Conservation (phyloP, 2,797 vertebrate species). For the Melanotaenia pygmaea region DNA sequence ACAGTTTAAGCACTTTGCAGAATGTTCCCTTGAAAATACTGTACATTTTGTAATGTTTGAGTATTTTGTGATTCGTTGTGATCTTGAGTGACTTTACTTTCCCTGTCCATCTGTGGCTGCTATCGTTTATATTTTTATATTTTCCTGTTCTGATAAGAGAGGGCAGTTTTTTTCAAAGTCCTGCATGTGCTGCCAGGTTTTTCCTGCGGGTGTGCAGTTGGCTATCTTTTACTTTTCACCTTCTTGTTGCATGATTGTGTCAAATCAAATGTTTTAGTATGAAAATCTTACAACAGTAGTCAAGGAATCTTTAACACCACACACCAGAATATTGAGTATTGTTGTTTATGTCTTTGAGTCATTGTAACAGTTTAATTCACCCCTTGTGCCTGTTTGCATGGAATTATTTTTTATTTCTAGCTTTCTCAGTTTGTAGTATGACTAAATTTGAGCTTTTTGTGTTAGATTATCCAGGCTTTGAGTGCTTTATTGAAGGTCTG, state of each 20-base stretch:
- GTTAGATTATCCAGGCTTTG: slow-evolving; percentile 50
- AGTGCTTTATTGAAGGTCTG: slow-evolving; percentile 48
- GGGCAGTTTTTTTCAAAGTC: slow-evolving; percentile 53
- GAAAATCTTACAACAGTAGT: slow-evolving; percentile 42
- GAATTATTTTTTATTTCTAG: slow-evolving; percentile 39
- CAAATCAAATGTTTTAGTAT: slow-evolving; percentile 60
- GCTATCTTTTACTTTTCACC: slow-evolving; percentile 40
- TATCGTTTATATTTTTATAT: slow-evolving; percentile 41
- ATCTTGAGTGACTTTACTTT: slow-evolving; percentile 67
- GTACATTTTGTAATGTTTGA: slow-evolving; percentile 69
- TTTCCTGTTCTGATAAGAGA: slow-evolving; percentile 45
- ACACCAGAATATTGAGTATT: slow-evolving; percentile 60
- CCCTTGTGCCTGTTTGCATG: slow-evolving; percentile 77
- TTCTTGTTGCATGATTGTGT: slow-evolving; percentile 65
- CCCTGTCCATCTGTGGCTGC: slow-evolving; percentile 67
- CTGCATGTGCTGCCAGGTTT: slow-evolving; percentile 57
- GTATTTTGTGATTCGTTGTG: slow-evolving; percentile 72
- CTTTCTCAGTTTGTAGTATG: slow-evolving; percentile 47
- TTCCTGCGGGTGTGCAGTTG: slow-evolving; percentile 29
- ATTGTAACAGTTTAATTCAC: slow-evolving; percentile 60
- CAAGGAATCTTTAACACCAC: slow-evolving; percentile 43
- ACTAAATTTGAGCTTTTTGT: slow-evolving; percentile 31
- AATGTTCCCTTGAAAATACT: slow-evolving; percentile 66
- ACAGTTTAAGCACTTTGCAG: slow-evolving; percentile 78
- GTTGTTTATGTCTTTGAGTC: slow-evolving; percentile 51